Conservation (phyloP, 2,797 vertebrate species). For the Falco columbarius region DNA sequence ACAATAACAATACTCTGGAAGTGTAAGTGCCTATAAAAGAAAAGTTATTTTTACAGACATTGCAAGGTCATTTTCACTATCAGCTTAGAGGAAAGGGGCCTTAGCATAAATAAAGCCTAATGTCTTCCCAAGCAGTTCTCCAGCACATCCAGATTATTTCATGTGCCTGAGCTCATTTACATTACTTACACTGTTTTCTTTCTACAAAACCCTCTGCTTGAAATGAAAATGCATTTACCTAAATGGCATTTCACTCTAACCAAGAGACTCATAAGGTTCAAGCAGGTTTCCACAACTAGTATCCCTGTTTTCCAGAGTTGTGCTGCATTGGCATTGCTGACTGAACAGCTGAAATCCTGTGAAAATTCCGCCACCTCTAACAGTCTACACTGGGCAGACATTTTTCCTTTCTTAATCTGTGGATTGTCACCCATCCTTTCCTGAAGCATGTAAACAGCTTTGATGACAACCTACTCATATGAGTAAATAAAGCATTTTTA, state of each 20-base stretch:
- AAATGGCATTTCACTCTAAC: neutral
- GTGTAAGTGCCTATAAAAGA: neutral
- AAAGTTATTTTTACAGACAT: neutral
- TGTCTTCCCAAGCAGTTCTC: neutral
- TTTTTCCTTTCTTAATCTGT: neutral
- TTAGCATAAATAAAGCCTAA: neutral
- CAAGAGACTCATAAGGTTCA: neutral
- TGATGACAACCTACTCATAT: constrained; percentile 7
- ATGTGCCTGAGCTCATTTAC: neutral
- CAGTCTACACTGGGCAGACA: neutral
- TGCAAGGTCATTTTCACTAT: neutral
- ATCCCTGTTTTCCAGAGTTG: neutral
- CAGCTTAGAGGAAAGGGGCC: neutral
- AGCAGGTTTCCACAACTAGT: neutral
- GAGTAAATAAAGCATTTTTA: constrained; percentile 15
- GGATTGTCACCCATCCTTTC: neutral
- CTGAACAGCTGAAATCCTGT: neutral
- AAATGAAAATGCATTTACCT: neutral
- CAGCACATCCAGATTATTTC: neutral
- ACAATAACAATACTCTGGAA: neutral
- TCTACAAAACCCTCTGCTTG: neutral
- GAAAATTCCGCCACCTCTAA: neutral
- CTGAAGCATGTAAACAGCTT: neutral
- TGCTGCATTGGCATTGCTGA: neutral
- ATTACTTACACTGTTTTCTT: neutral